phyloP scores from a whole-genome alignment of 2,113 vertebrate species.

The Paralichthys olivaceus region DNA sequence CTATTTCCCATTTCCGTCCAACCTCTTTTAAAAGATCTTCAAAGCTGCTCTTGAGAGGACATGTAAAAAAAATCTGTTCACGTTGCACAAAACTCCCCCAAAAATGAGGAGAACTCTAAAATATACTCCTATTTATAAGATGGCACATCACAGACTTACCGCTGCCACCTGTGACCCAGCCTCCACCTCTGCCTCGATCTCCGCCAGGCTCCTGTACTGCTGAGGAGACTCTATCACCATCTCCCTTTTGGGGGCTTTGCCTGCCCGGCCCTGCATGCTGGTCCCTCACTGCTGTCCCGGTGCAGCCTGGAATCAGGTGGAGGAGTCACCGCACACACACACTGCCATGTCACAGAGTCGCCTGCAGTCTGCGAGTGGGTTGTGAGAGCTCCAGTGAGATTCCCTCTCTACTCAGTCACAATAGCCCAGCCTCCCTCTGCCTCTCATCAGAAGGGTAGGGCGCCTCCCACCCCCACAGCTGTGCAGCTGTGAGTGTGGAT shows the following conservation, averaged over 20 bases:
- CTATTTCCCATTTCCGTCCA: constrained; percentile 65
- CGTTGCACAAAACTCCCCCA: neutral
- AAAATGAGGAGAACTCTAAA: neutral
- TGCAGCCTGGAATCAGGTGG: constrained; percentile 28
- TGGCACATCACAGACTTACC: constrained; percentile 83
- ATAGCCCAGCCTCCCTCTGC: constrained; percentile 52
- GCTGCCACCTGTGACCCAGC: constrained; percentile 74
- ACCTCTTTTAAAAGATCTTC: constrained; percentile 48
- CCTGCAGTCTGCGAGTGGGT: constrained; percentile 29
- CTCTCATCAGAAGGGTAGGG: constrained; percentile 58
- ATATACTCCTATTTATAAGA: neutral
- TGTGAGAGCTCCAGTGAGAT: constrained; percentile 49
- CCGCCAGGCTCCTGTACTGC: constrained; percentile 84
- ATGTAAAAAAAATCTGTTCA: constrained; percentile 17
- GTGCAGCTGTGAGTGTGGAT: constrained; percentile 50
- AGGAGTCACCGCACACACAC: constrained; percentile 8
- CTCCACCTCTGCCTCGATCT: constrained; percentile 86
- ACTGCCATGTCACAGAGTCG: constrained; percentile 41
- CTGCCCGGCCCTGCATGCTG: constrained; percentile 89
- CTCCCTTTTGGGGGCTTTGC: constrained; percentile 87
- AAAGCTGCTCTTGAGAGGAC: constrained; percentile 49
- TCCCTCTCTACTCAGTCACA: constrained; percentile 53
- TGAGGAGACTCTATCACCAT: constrained; percentile 87
- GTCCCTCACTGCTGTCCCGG: constrained; percentile 14
- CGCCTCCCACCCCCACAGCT: constrained; percentile 81